Base-by-base conservation (phyloP, 2,888 invertebrate genomes). In the Abscondita cerata region DNA sequence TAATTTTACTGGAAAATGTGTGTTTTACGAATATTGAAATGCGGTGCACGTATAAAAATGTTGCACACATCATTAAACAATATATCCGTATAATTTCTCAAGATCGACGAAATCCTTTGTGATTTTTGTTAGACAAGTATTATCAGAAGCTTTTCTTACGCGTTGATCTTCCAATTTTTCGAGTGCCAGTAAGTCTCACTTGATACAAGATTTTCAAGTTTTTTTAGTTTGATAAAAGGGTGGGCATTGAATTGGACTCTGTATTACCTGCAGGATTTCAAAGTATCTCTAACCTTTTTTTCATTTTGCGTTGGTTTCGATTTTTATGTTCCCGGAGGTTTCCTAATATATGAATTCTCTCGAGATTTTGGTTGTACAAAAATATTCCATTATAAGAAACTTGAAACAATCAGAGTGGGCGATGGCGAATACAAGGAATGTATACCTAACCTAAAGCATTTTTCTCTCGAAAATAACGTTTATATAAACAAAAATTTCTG, bases 341-440 rank as follows among this genome's bases (percentile, higher is more conserved):
- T 33, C 33, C 34, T 41, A 52, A 58, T 40, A 59, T 59, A 52
- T 38, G 38, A 59, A 59, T 59, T 59, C 52, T 36, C 52, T 38
- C 41, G 52, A 40, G 52, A 18, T 31, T 41, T 31, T 40, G 33
- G 41, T 51, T 51, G 31, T 52, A 58, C 44, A 58, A 58, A 58
- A 58, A 58, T 58, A 44, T 58, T 58, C 57, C 51, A 19, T 59
- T 59, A 52, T 48, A 48, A 34, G 13, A 52, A 46, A 38, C 41
- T 25, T 38, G 38, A 56, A 52, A 33, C 47, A 57, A 51, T 34
- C 46, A 25, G 16, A 46, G 47, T 31, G 59, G 52, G 46, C 59
- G 47, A 50, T 40, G 57, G 50, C 16, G 50, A 18, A 40, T 44
- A 11, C 15, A 11, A 48, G 50, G 57, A 57, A 57, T 57, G 57